A percentile compares a stretch with the other conserved stretches of the same genome.
Evolutionary conservation across 2,888 invertebrate genomes (phyloP).

Genomic region (Strigamia transsilvanica): DNA sequence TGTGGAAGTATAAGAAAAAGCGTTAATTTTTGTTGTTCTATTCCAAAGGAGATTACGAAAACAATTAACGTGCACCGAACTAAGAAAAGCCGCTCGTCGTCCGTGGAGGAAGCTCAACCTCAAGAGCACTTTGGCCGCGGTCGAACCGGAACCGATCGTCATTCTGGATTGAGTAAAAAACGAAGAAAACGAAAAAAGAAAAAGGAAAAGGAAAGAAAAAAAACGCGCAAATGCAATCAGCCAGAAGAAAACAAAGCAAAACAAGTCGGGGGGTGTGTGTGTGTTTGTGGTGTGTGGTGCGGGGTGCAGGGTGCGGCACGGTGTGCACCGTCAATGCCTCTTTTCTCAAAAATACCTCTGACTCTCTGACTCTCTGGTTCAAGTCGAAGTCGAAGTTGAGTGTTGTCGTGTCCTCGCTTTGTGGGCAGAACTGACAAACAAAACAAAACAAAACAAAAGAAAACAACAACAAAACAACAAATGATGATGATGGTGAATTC

Average conservation of each 20-base stretch:
- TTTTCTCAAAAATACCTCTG: background rate
- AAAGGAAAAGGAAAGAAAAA: too few relatives aligned
- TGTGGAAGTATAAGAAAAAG: too few relatives aligned
- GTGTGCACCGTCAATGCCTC: conserved; percentile 16
- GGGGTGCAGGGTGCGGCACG: background rate
- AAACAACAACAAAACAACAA: too few relatives aligned
- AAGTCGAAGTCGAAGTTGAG: background rate
- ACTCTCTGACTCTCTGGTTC: background rate
- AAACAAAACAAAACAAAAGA: background rate
- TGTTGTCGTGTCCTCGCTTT: conserved; percentile 1
- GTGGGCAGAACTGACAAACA: background rate
- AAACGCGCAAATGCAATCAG: conserved; percentile 2
- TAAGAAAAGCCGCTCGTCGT: conserved; percentile 84
- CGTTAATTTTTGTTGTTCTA: too few relatives aligned
- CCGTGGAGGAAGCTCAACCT: conserved; percentile 69
- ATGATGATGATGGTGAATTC: background rate
- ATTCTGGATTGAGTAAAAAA: conserved; percentile 51
- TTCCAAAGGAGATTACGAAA: conserved; percentile 81
- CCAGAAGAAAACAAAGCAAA: background rate
- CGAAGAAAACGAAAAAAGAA: background rate
- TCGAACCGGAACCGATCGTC: conserved; percentile 52
- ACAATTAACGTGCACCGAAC: conserved; percentile 78
- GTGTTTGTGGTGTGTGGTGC: background rate
- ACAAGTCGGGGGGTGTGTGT: too few relatives aligned
- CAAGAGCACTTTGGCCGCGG: conserved; percentile 15